These are phyloP conservation scores for Prietella phreatophila DNA, from an alignment of 2,113 vertebrate genomes.

Conservation along the genomic window DNA sequence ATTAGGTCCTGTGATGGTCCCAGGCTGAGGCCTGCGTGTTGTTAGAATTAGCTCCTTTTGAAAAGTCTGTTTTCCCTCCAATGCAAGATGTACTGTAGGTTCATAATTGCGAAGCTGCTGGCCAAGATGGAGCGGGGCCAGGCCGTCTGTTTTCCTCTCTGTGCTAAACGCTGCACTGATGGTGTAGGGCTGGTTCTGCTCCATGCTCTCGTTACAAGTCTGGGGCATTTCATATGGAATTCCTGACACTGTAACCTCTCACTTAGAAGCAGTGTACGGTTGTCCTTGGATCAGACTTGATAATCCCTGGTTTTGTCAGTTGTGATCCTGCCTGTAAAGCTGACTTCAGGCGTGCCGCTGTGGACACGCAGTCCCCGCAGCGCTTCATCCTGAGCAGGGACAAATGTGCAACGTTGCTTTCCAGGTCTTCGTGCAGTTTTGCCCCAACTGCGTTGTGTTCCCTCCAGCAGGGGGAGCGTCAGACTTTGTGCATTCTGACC, in stretches of 20 bases:
- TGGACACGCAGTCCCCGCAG: constrained; percentile 17
- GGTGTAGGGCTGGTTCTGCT: constrained; percentile 27
- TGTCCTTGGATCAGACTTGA: constrained; percentile 2
- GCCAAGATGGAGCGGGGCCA: constrained; percentile 49
- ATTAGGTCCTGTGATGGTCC: constrained; percentile 32
- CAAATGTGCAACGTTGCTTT: constrained; percentile 19
- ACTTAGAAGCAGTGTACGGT: constrained; percentile 13
- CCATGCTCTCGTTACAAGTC: constrained; percentile 23
- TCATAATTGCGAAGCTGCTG: constrained; percentile 44
- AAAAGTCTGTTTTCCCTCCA: constrained; percentile 30
- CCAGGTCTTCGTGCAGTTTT: constrained; percentile 19
- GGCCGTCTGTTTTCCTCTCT: constrained; percentile 44
- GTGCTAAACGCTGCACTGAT: constrained; percentile 40
- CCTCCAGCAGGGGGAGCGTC: constrained; percentile 45
- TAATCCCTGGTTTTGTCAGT: constrained; percentile 24
- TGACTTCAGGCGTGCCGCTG: constrained; percentile 33
- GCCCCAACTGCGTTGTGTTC: neutral
- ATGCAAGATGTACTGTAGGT: constrained; percentile 31
- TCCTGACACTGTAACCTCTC: constrained; percentile 18
- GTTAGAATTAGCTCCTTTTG: constrained; percentile 18
- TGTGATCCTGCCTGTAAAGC: constrained; percentile 31
- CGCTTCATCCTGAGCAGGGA: constrained; percentile 20
- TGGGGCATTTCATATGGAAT: constrained; percentile 34
- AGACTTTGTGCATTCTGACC: constrained; percentile 12
- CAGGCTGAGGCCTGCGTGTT: constrained; percentile 13